Conservation (phyloP, 2,888 invertebrate species). For the Drosophila formosana region DNA sequence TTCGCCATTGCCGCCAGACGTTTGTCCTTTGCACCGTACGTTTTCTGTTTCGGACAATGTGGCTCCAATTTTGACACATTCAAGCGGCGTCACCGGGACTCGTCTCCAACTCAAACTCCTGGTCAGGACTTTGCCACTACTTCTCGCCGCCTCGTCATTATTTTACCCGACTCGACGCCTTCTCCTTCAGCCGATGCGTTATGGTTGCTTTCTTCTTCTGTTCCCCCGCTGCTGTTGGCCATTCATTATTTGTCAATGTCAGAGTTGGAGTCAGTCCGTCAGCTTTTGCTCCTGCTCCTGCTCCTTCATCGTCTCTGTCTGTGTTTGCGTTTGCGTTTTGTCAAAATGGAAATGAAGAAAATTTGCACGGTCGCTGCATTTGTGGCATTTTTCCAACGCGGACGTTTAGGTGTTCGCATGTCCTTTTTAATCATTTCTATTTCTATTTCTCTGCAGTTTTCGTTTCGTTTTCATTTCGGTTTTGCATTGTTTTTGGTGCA, state of each 20-base stretch:
- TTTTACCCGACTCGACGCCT: conserved; percentile 37
- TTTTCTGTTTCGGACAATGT: conserved; percentile 83
- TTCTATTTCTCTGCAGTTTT: conserved; percentile 5
- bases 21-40: conserved; percentile 68
- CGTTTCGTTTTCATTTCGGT: conserved; percentile 18
- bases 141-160: conserved; percentile 52
- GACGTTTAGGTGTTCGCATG: conserved; percentile 82
- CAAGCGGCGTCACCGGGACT: conserved; percentile 73
- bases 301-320: conserved; percentile 18
- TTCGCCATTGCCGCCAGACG: conserved; percentile 62
- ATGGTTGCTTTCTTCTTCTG: conserved; percentile 47
- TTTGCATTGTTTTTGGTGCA: conserved; percentile 78
- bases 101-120: conserved; percentile 19
- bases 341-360: conserved; percentile 83
- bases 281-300: conserved; percentile 61
- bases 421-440: conserved; percentile 76
- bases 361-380: conserved; percentile 83
- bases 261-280: conserved; percentile 80
- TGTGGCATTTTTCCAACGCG: conserved; percentile 79
- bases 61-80: conserved; percentile 84
- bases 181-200: conserved; percentile 48
- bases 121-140: neutral
- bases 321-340: conserved; percentile 79
- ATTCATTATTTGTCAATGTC: conserved; percentile 84
- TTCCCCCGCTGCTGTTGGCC: conserved; percentile 49